Percentiles rank a stretch among this genome's conserved stretches.
Evolutionary conservation across 2,113 vertebrate genomes (phyloP).

Genomic region (Pelecanus crispus): DNA sequence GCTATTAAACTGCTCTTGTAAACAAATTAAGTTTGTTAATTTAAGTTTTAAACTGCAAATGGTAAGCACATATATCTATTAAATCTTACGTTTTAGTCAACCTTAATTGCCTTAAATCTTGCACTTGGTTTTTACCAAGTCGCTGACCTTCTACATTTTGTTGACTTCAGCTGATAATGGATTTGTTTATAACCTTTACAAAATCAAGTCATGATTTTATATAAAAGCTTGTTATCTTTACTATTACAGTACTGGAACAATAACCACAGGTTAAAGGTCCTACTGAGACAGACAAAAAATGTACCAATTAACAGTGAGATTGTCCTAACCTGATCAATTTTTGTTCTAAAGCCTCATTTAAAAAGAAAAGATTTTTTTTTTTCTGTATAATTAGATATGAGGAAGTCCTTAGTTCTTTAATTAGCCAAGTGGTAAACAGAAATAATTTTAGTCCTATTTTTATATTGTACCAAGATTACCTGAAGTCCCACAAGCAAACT

Average conservation of each 20-base stretch:
- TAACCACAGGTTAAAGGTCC: not conserved
- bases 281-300: not conserved
- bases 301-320: not conserved
- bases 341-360: not conserved
- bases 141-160: not conserved
- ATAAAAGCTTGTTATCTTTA: not conserved
- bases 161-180: not conserved
- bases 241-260: not conserved
- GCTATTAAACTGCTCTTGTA: not conserved
- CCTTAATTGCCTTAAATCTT: not conserved
- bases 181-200: not conserved
- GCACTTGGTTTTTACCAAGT: not conserved
- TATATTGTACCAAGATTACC: not conserved
- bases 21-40: not conserved
- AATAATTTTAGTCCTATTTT: not conserved
- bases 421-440: not conserved
- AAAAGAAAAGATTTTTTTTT: not conserved
- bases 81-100: not conserved
- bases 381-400: not conserved
- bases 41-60: not conserved
- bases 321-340: not conserved
- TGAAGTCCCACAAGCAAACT: not conserved
- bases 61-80: not conserved
- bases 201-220: not conserved
- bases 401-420: not conserved